phyloP scores from a whole-genome alignment of 2,797 vertebrate genomes.

The Acanthurus leucopareius region DNA sequence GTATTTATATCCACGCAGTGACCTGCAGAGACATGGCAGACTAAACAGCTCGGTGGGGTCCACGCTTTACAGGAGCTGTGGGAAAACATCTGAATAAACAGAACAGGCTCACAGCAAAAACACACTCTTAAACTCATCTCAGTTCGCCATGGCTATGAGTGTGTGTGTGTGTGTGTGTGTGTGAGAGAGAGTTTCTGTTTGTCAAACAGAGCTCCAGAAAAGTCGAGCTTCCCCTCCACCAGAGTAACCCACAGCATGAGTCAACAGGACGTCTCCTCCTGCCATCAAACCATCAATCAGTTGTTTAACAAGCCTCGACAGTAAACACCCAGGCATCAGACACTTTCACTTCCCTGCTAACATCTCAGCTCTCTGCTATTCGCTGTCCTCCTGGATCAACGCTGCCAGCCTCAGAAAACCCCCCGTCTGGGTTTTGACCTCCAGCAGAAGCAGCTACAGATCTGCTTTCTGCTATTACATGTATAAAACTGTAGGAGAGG shows the following conservation, averaged over 20 bases:
- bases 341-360: conserved; percentile 59
- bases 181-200: conserved; percentile 30
- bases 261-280: conserved; percentile 64
- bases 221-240: conserved; percentile 8
- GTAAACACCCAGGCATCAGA: conserved; percentile 54
- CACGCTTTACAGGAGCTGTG: conserved; percentile 55
- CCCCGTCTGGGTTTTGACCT: neutral
- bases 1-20: conserved; percentile 26
- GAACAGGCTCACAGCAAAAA: conserved; percentile 40
- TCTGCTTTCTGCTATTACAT: neutral
- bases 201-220: conserved; percentile 40
- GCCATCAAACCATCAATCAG: conserved; percentile 59
- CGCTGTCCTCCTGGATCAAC: neutral
- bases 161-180: conserved; percentile 12
- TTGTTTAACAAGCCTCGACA: conserved; percentile 46
- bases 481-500: neutral
- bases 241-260: conserved; percentile 45
- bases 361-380: conserved; percentile 36
- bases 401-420: neutral
- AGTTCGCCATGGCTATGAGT: neutral
- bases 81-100: conserved; percentile 85
- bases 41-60: conserved; percentile 71
- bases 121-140: conserved; percentile 20
- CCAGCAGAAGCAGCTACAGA: too few relatives aligned
- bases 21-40: conserved; percentile 54